phyloP scores from a whole-genome alignment of 1,140 invertebrate species.

The Fopius arisanus region DNA sequence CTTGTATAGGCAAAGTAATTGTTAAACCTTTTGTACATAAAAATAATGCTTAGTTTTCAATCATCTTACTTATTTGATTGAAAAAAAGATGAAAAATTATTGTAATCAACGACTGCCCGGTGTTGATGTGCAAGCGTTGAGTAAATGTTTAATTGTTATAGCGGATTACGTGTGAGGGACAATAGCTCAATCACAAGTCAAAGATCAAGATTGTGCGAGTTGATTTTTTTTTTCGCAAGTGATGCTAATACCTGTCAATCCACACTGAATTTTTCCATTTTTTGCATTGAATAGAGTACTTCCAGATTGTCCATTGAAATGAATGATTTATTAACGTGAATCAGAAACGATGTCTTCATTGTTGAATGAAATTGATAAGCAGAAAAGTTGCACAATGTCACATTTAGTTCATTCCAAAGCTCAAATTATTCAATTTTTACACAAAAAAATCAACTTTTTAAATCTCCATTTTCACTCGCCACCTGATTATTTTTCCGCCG shows the following conservation, averaged over 20 bases:
- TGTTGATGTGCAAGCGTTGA: neutral
- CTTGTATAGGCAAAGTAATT: neutral
- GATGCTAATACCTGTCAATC: neutral
- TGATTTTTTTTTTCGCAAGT: neutral
- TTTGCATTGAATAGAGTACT: neutral
- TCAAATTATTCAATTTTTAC: constrained; percentile 4
- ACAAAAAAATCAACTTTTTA: neutral
- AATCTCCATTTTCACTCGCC: neutral
- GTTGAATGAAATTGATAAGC: neutral
- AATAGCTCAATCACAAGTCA: neutral
- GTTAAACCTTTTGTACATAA: neutral
- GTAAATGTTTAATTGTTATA: neutral
- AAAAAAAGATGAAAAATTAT: neutral
- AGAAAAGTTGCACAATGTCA: neutral
- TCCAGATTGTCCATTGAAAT: neutral
- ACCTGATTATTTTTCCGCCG: neutral
- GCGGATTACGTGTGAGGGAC: neutral
- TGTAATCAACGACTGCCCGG: neutral
- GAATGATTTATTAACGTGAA: too few species aligned
- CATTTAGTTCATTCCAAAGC: neutral
- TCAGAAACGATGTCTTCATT: neutral
- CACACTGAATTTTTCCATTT: neutral
- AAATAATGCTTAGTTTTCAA: neutral
- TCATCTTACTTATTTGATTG: neutral
- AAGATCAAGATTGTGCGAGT: neutral